A percentile compares a stretch with the other conserved stretches of the same genome.
Evolutionary conservation across 1,140 invertebrate genomes (phyloP).

Genomic region (Bombus huntii): DNA sequence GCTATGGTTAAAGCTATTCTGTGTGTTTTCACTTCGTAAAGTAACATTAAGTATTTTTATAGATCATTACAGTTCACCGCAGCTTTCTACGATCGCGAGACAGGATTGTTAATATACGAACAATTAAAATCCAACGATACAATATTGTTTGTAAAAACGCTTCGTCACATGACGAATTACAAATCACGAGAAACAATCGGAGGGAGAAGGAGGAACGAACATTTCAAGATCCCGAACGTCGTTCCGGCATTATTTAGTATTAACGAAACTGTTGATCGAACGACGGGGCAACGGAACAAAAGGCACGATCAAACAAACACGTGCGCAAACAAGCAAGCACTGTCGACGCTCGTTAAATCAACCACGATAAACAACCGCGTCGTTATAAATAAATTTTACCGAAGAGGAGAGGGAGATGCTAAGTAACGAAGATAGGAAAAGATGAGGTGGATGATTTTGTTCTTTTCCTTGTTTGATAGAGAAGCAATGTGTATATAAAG

Average conservation of each 20-base stretch:
- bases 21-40: not conserved
- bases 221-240: not conserved
- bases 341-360: slow-evolving; percentile 35
- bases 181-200: not conserved
- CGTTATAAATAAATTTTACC: slow-evolving; percentile 40
- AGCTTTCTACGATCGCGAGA: not conserved
- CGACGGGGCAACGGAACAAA: slow-evolving; percentile 22
- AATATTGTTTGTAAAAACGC: not conserved
- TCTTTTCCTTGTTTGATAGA: not conserved
- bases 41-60: not conserved
- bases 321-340: slow-evolving; percentile 15
- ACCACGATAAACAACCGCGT: slow-evolving; percentile 23
- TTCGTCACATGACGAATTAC: not conserved
- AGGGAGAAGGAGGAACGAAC: no score
- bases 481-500: not conserved
- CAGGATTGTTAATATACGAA: not conserved
- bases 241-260: not conserved
- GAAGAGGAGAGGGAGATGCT: not conserved
- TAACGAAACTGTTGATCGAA: slow-evolving; percentile 22
- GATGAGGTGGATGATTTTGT: not conserved
- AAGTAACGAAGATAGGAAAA: not conserved
- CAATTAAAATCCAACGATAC: not conserved
- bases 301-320: slow-evolving; percentile 26
- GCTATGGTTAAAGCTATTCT: not conserved
- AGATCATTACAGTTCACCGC: not conserved